A percentile compares a stretch with the other conserved stretches of the same genome.
phyloP scores from a whole-genome alignment of 2,113 vertebrate genomes.

The Orthonyx spaldingii region DNA sequence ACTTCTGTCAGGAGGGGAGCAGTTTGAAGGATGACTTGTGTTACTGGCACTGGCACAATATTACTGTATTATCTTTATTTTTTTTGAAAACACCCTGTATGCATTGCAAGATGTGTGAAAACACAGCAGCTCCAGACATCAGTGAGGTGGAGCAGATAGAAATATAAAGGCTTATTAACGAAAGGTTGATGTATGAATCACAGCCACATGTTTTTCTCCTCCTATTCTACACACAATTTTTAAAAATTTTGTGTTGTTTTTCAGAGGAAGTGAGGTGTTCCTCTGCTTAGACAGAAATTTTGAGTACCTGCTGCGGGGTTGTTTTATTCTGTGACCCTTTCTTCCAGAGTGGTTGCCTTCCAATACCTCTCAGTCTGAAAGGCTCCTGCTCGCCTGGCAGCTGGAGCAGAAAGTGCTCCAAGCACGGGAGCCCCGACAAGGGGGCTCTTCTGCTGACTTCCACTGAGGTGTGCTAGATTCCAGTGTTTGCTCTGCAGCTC shows the following conservation, averaged over 20 bases:
- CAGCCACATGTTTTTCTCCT: background rate
- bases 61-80: background rate
- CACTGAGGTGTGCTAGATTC: conserved; percentile 68
- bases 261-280: background rate
- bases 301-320: background rate
- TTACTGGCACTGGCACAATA: background rate
- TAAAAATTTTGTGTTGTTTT: background rate
- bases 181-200: background rate
- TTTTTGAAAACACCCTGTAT: background rate
- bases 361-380: background rate
- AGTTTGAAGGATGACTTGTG: background rate
- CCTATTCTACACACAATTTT: background rate
- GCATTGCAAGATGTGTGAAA: background rate
- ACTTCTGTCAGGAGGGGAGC: background rate
- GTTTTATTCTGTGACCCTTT: background rate
- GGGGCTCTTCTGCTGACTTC: conserved; percentile 58
- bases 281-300: background rate
- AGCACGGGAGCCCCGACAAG: background rate
- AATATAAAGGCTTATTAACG: background rate
- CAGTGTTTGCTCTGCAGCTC: conserved; percentile 41
- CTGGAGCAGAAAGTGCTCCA: background rate
- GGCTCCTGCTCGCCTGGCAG: background rate
- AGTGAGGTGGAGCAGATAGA: background rate
- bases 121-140: background rate
- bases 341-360: background rate